These are phyloP conservation scores for Oryzias celebensis DNA, from an alignment of 2,113 vertebrate species.

Conservation along the genomic window DNA sequence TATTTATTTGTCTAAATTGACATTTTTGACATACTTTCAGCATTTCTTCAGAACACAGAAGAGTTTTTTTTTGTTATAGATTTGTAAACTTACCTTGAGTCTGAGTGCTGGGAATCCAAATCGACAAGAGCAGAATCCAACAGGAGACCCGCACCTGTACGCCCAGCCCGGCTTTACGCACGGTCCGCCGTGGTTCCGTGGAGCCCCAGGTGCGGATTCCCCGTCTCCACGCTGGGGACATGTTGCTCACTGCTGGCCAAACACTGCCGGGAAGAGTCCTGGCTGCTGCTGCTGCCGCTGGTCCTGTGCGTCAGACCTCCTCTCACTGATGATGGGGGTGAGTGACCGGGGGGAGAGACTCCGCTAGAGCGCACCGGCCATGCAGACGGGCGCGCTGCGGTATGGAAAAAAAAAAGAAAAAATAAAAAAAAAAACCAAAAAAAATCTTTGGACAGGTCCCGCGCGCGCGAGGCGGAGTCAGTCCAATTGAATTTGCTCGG, in stretches of 20 bases:
- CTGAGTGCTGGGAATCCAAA: conserved; percentile 47
- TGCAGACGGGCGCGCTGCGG: conserved; percentile 35
- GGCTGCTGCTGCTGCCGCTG: conserved; percentile 23
- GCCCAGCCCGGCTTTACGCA: conserved; percentile 43
- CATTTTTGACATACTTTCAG: no score
- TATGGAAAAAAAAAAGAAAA: not conserved
- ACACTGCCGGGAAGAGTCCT: conserved; percentile 54
- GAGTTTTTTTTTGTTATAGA: no score
- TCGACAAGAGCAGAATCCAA: conserved; percentile 72
- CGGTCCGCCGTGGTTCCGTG: conserved; percentile 49
- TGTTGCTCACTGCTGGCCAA: conserved; percentile 72
- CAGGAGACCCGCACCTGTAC: conserved; percentile 68
- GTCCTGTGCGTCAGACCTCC: conserved; percentile 57
- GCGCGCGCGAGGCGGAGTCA: conserved; percentile 70
- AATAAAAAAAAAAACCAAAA: no score
- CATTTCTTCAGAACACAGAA: no score
- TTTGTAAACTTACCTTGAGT: conserved; percentile 72
- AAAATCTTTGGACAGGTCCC: conserved; percentile 65
- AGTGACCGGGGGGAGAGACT: conserved; percentile 45
- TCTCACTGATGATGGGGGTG: conserved; percentile 49
- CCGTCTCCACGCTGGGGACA: conserved; percentile 69
- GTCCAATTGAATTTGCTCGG: conserved; percentile 63
- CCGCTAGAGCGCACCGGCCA: conserved; percentile 38
- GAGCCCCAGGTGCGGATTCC: conserved; percentile 54
- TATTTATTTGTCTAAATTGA: no score